Evolutionary conservation across 53 echinoderm and acorn worm species (phyloP).

Genomic region (Luidia sarsii): DNA sequence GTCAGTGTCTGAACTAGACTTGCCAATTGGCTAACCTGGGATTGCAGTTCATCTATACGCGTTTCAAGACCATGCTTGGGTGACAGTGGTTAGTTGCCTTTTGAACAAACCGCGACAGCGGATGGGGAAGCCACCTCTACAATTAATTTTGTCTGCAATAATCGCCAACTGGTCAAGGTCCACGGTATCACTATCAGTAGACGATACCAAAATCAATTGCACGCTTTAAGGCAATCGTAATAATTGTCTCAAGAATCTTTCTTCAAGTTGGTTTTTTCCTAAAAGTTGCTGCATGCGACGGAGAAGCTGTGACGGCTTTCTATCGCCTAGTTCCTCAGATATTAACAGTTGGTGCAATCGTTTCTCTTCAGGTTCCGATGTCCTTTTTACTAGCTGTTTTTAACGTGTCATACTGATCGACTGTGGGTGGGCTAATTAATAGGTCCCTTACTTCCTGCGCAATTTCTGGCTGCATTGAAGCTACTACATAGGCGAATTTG

Average conservation of each 20-base stretch:
- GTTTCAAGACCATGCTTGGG: too few relatives aligned
- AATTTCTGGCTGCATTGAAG: conserved; percentile 1
- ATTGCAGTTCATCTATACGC: too few relatives aligned
- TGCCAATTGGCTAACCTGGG: too few relatives aligned
- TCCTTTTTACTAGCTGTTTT: conserved; percentile 9
- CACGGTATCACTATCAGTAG: too few relatives aligned
- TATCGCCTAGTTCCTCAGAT: background rate
- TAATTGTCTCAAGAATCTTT: conserved; percentile 39
- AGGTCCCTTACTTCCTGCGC: conserved; percentile 32
- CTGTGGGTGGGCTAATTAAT: background rate
- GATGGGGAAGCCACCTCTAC: too few relatives aligned
- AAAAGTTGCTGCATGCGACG: conserved; percentile 22
- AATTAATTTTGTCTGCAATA: too few relatives aligned
- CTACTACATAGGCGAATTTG: background rate
- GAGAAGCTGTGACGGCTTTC: background rate
- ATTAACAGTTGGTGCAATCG: conserved; percentile 2
- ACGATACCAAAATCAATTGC: too few relatives aligned
- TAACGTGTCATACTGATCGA: background rate
- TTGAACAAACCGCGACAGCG: too few relatives aligned
- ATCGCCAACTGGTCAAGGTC: too few relatives aligned
- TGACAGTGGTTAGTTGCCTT: too few relatives aligned
- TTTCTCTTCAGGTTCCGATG: conserved; percentile 24
- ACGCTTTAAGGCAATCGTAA: background rate
- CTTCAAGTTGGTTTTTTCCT: conserved; percentile 24
- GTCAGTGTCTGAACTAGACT: too few relatives aligned